Evolutionary conservation across 2,888 invertebrate species (phyloP), one percentile per base, ranked within the genome.

Genomic region (Diaphora mendica): DNA sequence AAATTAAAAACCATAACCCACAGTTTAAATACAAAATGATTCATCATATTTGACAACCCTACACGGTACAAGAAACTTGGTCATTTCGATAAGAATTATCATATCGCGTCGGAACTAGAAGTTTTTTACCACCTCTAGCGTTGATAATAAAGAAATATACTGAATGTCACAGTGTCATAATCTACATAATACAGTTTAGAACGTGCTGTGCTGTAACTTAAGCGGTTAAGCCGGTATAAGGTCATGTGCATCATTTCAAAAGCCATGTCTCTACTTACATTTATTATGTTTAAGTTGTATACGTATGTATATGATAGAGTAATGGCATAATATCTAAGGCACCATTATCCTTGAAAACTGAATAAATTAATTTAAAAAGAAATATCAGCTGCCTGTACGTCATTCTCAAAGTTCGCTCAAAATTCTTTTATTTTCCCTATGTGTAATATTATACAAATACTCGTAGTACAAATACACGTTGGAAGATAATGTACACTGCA

Each of bases 81-180:
- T 83, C 87, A 89, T 84, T n/a, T 83, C 86, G 94, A 94, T 94
- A 94, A 93, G 91, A 84, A 86, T 87, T 92, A 92, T 92, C 91
- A 89, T 81, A 83, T 82, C 82, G 78, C 83, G 79, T 85, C 80
- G 83, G 85, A 85, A 86, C 87, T 87, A 82, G 77, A 82, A 83
- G 85, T 85, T 84, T 88, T 88, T 89, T 88, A 79, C 68, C 68
- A 75, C 62, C 67, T 64, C 70, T 71, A 73, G 75, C 23, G 73
- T 74, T 68, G 67, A 55, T 51, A 70, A 62, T 65, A 72, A 26
- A 69, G 26, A 69, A 35, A 74, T 62, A 70, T 71, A 74, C 64
- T 75, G 44, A n/a, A 26, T 62, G 26, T 55, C 35, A 48, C 51
- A 68, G 30, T 74, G 64, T 44, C 55, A 39, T 69, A 71, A 26